Percentiles rank a stretch among this genome's conserved stretches.
Conservation (phyloP, 2,113 vertebrate genomes). For the Barbus barbus region DNA sequence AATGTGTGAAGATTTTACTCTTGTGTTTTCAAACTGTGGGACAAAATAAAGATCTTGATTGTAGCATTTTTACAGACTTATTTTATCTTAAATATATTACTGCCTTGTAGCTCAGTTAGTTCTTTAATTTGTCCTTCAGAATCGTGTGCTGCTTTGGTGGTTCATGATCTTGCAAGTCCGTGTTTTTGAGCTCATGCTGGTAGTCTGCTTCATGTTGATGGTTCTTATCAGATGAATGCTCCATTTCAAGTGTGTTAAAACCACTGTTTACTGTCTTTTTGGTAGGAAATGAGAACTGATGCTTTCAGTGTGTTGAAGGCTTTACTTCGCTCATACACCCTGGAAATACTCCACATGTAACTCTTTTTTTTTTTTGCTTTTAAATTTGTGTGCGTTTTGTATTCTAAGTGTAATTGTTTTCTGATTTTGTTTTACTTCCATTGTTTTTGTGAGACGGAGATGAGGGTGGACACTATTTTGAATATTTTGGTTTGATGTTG, state of each 20-base stretch:
- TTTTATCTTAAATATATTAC: conserved; percentile 22
- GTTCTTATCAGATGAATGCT: neutral
- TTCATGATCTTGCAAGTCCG: neutral
- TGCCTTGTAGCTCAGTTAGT: conserved; percentile 15
- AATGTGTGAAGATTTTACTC: neutral
- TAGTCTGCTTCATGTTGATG: neutral
- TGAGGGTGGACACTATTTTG: neutral
- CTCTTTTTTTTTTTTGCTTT: neutral
- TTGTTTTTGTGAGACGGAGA: conserved; percentile 3
- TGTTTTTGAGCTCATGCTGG: neutral
- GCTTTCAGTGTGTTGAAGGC: conserved; percentile 15
- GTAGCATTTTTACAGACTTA: conserved; percentile 31
- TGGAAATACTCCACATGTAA: neutral
- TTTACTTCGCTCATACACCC: neutral
- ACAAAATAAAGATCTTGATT: conserved; percentile 33
- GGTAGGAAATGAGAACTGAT: conserved; percentile 1
- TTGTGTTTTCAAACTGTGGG: conserved; percentile 9
- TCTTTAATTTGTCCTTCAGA: conserved; percentile 16
- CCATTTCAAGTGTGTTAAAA: conserved; percentile 18
- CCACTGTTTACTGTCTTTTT: neutral
- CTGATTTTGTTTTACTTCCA: neutral
- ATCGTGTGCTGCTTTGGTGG: neutral
- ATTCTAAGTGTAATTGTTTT: conserved; percentile 17
- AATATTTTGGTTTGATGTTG: neutral
- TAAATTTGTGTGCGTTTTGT: conserved; percentile 17